Conservation (phyloP, 2,113 vertebrate species). For the Uropsilus gracilis region DNA sequence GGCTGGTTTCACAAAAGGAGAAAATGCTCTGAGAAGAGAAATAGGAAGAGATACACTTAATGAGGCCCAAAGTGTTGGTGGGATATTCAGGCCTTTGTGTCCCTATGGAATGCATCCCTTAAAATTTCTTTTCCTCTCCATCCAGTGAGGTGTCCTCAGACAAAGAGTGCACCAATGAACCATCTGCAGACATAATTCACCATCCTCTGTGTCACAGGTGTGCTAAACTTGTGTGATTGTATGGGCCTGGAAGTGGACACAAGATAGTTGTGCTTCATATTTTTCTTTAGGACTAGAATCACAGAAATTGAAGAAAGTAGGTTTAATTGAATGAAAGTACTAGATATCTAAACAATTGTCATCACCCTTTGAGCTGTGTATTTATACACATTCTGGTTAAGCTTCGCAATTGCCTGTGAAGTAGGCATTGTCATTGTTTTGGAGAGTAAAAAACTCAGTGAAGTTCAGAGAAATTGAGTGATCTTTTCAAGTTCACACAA, state of each 20-base stretch:
- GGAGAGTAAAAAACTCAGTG: not conserved
- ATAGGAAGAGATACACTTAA: not conserved
- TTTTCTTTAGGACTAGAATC: slow-evolving; percentile 16
- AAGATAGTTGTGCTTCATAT: not conserved
- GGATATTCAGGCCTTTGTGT: not conserved
- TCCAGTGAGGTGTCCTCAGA: not conserved
- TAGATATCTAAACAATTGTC: not conserved
- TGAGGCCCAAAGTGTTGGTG: not conserved
- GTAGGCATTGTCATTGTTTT: not conserved
- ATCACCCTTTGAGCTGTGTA: not conserved
- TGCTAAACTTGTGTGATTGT: not conserved
- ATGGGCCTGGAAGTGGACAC: not conserved
- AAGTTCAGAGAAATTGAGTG: not conserved
- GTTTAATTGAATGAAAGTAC: slow-evolving; percentile 11
- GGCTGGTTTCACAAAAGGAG: not conserved
- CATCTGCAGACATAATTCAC: not conserved
- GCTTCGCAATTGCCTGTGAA: not conserved
- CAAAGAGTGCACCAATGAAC: not conserved
- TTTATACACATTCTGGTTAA: not conserved
- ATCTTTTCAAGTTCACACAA: not conserved
- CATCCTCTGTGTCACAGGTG: not conserved
- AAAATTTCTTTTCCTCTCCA: slow-evolving; percentile 15
- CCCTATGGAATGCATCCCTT: not conserved
- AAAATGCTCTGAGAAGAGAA: slow-evolving; percentile 45
- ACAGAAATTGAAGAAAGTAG: not conserved